Evolutionary conservation across 2,797 vertebrate genomes (phyloP), one percentile per base, ranked within the genome.

Genomic region (Gephyroberyx darwinii): DNA sequence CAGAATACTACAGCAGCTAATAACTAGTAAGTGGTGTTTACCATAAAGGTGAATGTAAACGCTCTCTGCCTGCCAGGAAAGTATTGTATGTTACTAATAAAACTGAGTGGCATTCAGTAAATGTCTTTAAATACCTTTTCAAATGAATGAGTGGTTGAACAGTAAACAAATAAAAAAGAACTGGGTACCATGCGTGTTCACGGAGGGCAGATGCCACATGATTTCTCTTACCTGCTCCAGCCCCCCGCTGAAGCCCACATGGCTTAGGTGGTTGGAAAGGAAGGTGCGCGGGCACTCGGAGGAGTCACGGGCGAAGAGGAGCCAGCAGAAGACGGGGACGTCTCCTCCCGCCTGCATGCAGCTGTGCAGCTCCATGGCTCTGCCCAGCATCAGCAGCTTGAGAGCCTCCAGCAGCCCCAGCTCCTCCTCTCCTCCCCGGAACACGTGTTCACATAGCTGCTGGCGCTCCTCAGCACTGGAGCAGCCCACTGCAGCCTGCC

Each of bases 271-370:
- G 93, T 99, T 99, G 70, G 83, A 92, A 86, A 99, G 94, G 89
- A 99, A 94, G 83, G 95, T 94, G 45, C 84, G 91, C 1, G 98
- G 98, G 82, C 94, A 94, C 77, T 82, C 92, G 0, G 97, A 99
- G 0, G 96, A 96, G 89, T 99, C 97, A 22, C 97, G 94, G 5
- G 97, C 98, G 56, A 99, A 99, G 60, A 99, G 91, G 55, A 99
- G 93, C 95, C 96, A 97, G 47, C 96, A 96, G 91, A 99, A 99
- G 58, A 98, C 90, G 0, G 98, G 98, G 7, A 98, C 96, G 14
- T 97, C 96, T 16, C 82, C 91, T 8, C 93, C 95, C 7, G 80
- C 91, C 85, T 92, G 92, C 91, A 94, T 96, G 45, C 90, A 82
- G 0, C 92, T 61, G 73, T 98, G 95, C 35, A 99, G 93, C 83